These are phyloP conservation scores for Epinotia brunnichana DNA, from an alignment of 2,888 invertebrate species.

Conservation along the genomic window DNA sequence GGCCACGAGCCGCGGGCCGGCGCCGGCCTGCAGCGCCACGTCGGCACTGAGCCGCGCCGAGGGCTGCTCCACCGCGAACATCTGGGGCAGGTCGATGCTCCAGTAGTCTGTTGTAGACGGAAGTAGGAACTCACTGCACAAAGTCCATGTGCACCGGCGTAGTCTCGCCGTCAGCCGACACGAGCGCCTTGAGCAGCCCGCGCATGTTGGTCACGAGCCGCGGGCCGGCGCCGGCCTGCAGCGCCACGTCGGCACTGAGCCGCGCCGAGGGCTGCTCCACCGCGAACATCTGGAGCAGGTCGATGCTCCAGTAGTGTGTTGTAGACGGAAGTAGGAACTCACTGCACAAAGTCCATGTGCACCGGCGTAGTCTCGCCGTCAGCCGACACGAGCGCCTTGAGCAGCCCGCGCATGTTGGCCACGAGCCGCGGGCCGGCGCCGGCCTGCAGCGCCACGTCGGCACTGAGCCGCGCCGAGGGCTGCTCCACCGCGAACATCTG, in stretches of 20 bases:
- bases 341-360: slow-evolving; percentile 91
- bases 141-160: slow-evolving; percentile 89
- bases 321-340: slow-evolving; percentile 60
- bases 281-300: neutral
- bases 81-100: no score
- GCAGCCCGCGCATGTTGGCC: slow-evolving; percentile 86
- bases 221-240: slow-evolving; percentile 57
- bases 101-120: no score
- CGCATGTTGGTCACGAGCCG: slow-evolving; percentile 86
- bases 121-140: slow-evolving; percentile 84
- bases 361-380: slow-evolving; percentile 80
- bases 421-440: slow-evolving; percentile 80
- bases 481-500: neutral
- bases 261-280: neutral
- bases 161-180: slow-evolving; percentile 63
- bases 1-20: slow-evolving; percentile 83
- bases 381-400: slow-evolving; percentile 86
- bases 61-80: neutral
- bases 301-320: no score
- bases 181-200: slow-evolving; percentile 89
- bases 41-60: neutral
- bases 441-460: neutral
- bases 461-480: neutral
- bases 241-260: neutral
- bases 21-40: slow-evolving; percentile 47